Evolutionary conservation across 2,797 vertebrate species (phyloP).

Genomic region (Aulostomus chinensis): DNA sequence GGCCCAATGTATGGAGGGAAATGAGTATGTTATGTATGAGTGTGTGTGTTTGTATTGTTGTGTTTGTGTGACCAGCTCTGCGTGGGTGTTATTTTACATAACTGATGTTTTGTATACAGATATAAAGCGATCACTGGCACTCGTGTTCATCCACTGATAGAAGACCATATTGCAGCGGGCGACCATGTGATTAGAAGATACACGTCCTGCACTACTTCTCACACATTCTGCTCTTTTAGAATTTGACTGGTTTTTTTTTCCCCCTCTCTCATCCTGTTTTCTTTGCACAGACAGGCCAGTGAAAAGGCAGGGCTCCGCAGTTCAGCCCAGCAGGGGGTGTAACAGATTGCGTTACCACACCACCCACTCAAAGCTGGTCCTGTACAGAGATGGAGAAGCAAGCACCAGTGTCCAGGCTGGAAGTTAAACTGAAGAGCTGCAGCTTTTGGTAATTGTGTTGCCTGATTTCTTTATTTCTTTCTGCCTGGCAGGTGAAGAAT

Average conservation of each 20-base stretch:
- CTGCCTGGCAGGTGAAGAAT: not conserved
- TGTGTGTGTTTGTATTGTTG: too few species aligned
- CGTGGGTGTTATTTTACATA: too few species aligned
- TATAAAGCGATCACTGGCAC: slow-evolving; percentile 38
- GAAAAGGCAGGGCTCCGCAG: slow-evolving; percentile 56
- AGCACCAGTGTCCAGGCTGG: slow-evolving; percentile 53
- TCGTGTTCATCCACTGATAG: slow-evolving; percentile 44
- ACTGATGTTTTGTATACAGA: slow-evolving; percentile 10
- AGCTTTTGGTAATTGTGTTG: slow-evolving; percentile 43
- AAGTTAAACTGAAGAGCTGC: slow-evolving; percentile 12
- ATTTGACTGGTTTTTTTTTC: slow-evolving; percentile 47
- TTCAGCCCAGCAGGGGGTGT: slow-evolving; percentile 58
- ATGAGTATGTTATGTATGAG: too few species aligned
- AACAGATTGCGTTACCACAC: slow-evolving; percentile 71
- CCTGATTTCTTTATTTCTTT: slow-evolving; percentile 25
- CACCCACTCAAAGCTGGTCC: slow-evolving; percentile 80
- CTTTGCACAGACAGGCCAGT: slow-evolving; percentile 30
- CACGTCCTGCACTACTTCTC: slow-evolving; percentile 39
- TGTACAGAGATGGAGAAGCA: slow-evolving; percentile 49
- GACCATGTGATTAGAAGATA: slow-evolving; percentile 22
- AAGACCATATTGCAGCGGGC: slow-evolving; percentile 27
- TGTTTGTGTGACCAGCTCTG: too few species aligned
- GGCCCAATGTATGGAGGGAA: too few species aligned
- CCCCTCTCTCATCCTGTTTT: slow-evolving; percentile 34
- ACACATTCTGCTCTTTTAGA: slow-evolving; percentile 59